Percentiles rank a stretch among this genome's conserved stretches.
phyloP scores from a whole-genome alignment of 2,113 vertebrate species.

The cattle (Bos taurus) region ARS-UCD2.0 NC_037357.1:68547001-68547500 shows the following conservation, averaged over 20 bases:
- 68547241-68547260: neutral
- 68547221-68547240: neutral
- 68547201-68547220: neutral
- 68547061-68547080: neutral
- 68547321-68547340: neutral
- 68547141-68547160: neutral
- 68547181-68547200: neutral
- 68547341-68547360: neutral
- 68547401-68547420: neutral
- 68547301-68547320: neutral
- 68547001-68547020: neutral
- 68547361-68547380: neutral
- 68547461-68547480: neutral
- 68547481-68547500: neutral
- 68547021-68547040: neutral
- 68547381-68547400: neutral
- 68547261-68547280: neutral
- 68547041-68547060: neutral
- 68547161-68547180: neutral
- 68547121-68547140: neutral
- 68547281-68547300: neutral
- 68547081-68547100: neutral
- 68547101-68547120: neutral
- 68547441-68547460: constrained; percentile 3
- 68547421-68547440: neutral